These are phyloP conservation scores for Octodon degus DNA, from an alignment of 2,113 vertebrate genomes.

Conservation along the genomic window DNA sequence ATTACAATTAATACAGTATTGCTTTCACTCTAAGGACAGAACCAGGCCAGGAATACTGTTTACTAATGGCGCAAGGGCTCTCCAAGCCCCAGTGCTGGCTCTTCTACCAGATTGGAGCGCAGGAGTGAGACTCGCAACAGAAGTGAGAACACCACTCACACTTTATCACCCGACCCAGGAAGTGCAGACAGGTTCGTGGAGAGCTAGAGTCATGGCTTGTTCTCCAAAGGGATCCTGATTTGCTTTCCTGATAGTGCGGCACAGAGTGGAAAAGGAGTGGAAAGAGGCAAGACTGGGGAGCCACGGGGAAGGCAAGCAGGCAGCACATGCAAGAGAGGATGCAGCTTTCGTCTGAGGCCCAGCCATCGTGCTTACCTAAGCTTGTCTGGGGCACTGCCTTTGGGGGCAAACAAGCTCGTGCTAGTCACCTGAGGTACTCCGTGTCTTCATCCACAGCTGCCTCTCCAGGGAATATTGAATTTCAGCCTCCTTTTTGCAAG, in stretches of 20 bases:
- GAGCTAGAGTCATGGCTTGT: not conserved
- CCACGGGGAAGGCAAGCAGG: not conserved
- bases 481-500: not conserved
- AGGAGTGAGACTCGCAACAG: not conserved
- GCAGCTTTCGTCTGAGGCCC: not conserved
- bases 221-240: not conserved
- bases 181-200: not conserved
- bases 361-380: not conserved
- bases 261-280: not conserved
- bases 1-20: not conserved
- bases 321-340: fast-evolving
- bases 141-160: not conserved
- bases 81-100: not conserved
- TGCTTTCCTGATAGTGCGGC: not conserved
- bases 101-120: not conserved
- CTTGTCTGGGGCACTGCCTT: not conserved
- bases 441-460: not conserved
- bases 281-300: not conserved
- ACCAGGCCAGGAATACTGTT: not conserved
- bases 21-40: not conserved
- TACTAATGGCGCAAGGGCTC: not conserved
- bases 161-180: not conserved
- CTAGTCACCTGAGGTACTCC: not conserved
- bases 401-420: not conserved
- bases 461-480: not conserved